Evolutionary conservation across 2,113 vertebrate species (phyloP).

Genomic region (Boulengeromyrus knoepffleri): DNA sequence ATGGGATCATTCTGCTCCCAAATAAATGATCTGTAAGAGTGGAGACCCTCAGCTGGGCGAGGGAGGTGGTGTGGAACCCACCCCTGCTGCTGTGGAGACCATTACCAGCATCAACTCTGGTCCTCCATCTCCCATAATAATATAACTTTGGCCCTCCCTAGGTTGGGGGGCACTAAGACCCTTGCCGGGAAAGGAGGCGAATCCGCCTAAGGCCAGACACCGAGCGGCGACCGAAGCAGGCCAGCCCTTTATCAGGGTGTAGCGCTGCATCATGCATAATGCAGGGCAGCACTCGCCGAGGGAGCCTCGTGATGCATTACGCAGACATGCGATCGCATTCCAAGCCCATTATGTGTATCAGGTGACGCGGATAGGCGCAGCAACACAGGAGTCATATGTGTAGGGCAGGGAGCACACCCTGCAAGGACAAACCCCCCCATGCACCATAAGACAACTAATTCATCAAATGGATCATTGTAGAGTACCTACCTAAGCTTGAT

Average conservation of each 20-base stretch:
- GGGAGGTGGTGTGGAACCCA: conserved; percentile 34
- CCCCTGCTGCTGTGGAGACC: conserved; percentile 19
- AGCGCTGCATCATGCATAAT: conserved; percentile 38
- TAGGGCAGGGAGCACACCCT: background rate
- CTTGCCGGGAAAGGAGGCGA: background rate
- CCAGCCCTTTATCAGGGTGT: conserved; percentile 27
- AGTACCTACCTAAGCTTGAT: background rate
- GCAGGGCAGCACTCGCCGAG: conserved; percentile 24
- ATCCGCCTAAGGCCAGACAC: conserved; percentile 5
- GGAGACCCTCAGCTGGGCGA: conserved; percentile 20
- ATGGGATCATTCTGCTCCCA: background rate
- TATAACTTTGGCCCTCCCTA: background rate
- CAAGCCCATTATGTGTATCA: conserved; percentile 2
- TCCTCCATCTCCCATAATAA: conserved; percentile 2
- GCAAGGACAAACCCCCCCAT: background rate
- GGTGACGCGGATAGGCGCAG: background rate
- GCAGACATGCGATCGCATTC: conserved; percentile 19
- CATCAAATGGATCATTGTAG: background rate
- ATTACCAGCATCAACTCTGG: conserved; percentile 12
- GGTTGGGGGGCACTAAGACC: background rate
- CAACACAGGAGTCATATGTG: background rate
- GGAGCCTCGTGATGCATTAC: conserved; percentile 33
- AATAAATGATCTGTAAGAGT: conserved; percentile 10
- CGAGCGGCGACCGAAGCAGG: conserved; percentile 18
- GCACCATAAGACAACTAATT: background rate